These are phyloP conservation scores for Progne subis DNA, from an alignment of 2,113 vertebrate genomes.

Conservation along the genomic window DNA sequence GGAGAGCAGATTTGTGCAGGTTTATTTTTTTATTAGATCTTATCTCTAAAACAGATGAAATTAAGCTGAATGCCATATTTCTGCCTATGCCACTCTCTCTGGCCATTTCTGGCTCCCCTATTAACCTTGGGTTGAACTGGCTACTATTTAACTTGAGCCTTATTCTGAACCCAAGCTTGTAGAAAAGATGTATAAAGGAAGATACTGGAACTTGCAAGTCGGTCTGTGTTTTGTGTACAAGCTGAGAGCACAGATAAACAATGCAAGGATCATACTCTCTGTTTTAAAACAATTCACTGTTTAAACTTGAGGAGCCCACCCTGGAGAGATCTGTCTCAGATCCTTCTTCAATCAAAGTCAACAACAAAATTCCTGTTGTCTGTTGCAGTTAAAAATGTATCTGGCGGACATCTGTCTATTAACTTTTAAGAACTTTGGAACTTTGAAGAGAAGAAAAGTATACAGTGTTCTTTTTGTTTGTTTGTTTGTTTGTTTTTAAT, in stretches of 20 bases:
- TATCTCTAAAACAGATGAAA: background rate
- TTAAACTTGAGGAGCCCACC: background rate
- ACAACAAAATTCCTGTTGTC: background rate
- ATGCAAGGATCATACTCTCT: background rate
- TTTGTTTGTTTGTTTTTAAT: background rate
- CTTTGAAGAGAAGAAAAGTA: background rate
- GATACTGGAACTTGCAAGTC: background rate
- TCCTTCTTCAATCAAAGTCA: background rate
- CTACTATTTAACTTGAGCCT: background rate
- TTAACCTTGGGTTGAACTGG: background rate
- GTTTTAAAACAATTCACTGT: background rate
- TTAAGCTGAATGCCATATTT: background rate
- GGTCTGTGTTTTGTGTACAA: background rate
- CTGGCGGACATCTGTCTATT: background rate
- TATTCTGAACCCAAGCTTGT: background rate
- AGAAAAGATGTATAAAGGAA: background rate
- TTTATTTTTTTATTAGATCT: background rate
- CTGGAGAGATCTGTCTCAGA: background rate
- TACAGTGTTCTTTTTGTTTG: background rate
- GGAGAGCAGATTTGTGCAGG: background rate
- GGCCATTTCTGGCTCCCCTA: background rate
- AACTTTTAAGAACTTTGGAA: background rate
- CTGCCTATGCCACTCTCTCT: background rate
- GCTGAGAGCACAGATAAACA: background rate
- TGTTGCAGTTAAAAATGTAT: background rate